phyloP scores from a whole-genome alignment of 2,888 invertebrate species.

The Poecilobothrus nobilitatus region DNA sequence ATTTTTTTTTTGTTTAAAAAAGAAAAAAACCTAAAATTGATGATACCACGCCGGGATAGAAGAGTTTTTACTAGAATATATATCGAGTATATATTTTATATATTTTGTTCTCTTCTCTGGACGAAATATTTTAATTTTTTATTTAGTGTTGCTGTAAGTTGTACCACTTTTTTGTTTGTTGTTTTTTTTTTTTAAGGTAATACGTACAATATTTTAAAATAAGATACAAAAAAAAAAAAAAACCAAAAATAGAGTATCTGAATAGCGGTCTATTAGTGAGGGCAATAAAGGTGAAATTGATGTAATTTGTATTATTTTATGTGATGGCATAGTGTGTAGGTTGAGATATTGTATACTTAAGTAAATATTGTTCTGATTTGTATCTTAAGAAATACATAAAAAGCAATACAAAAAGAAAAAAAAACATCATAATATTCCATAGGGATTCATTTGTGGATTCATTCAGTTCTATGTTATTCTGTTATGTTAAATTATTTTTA shows the following conservation, averaged over 20 bases:
- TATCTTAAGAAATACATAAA: too few species aligned
- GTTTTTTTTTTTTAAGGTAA: too few species aligned
- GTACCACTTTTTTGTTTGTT: too few species aligned
- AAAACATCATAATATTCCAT: not conserved
- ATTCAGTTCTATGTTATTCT: too few species aligned
- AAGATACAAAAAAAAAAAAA: not conserved
- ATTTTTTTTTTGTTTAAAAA: not conserved
- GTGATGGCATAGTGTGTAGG: too few species aligned
- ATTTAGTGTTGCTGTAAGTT: not conserved
- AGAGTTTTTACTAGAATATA: too few species aligned
- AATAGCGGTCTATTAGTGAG: not conserved
- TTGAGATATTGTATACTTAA: not conserved
- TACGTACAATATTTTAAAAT: not conserved
- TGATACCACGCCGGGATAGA: too few species aligned
- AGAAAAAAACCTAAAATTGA: too few species aligned
- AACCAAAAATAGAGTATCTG: too few species aligned
- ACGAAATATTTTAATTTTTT: not conserved
- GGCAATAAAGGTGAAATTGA: not conserved
- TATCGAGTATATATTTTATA: too few species aligned
- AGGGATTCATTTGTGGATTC: not conserved
- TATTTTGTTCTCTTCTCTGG: too few species aligned
- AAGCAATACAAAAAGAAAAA: too few species aligned
- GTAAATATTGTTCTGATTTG: not conserved
- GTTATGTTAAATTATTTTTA: not conserved
- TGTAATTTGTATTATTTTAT: not conserved